phyloP scores from a whole-genome alignment of 2,797 vertebrate species.

The Chrysocyon brachyurus region DNA sequence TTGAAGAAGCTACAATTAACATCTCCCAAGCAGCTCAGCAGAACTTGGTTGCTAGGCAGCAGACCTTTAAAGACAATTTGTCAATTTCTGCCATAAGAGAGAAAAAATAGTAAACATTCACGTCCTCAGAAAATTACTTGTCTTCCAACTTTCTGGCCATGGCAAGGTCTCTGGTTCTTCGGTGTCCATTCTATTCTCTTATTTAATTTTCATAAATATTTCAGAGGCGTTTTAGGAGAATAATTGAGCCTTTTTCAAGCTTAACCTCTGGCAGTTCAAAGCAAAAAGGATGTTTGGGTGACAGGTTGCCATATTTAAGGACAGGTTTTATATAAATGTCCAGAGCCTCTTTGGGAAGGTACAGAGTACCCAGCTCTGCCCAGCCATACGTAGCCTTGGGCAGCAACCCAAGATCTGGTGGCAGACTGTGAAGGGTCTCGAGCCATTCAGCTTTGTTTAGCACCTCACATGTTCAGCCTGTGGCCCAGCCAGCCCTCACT shows the following conservation, averaged over 20 bases:
- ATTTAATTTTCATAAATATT: slow-evolving; percentile 90
- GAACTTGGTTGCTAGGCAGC: slow-evolving; percentile 87
- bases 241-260: slow-evolving; percentile 86
- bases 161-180: slow-evolving; percentile 85
- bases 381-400: background rate
- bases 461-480: background rate
- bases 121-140: slow-evolving; percentile 88
- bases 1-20: slow-evolving; percentile 80
- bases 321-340: slow-evolving; percentile 83
- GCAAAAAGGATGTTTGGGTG: slow-evolving; percentile 87
- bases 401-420: background rate
- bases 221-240: slow-evolving; percentile 87
- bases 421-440: background rate
- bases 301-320: slow-evolving; percentile 83
- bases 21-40: slow-evolving; percentile 78
- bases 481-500: background rate
- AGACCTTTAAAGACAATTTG: slow-evolving; percentile 84
- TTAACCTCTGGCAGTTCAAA: slow-evolving; percentile 87
- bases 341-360: slow-evolving; percentile 83
- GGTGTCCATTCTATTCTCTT: slow-evolving; percentile 88
- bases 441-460: background rate
- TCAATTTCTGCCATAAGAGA: slow-evolving; percentile 83
- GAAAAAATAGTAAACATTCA: slow-evolving; percentile 89
- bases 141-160: slow-evolving; percentile 86
- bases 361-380: background rate